phyloP scores from a whole-genome alignment of 2,113 vertebrate species.

The Mohoua ochrocephala region DNA sequence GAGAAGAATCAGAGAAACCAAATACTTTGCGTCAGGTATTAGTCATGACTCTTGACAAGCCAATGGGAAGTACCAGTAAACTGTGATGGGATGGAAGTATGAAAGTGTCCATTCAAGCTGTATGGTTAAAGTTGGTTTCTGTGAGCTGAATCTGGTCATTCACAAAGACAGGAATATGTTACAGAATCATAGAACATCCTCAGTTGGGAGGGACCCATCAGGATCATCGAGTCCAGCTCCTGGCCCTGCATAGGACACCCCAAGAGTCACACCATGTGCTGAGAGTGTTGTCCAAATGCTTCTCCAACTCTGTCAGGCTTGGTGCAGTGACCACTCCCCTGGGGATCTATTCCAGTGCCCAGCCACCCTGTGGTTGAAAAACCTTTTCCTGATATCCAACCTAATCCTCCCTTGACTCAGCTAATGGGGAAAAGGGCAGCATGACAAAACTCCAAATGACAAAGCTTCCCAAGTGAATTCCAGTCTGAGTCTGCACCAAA shows the following conservation, averaged over 20 bases:
- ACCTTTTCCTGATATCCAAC: too few species aligned
- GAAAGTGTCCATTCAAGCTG: not conserved
- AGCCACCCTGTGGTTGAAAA: not conserved
- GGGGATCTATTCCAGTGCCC: not conserved
- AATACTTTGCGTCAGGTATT: not conserved
- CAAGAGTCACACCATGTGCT: not conserved
- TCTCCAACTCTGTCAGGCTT: accelerated
- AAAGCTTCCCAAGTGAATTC: not conserved
- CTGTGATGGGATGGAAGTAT: not conserved
- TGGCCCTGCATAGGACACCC: not conserved
- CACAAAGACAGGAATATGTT: not conserved
- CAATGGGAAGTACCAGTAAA: not conserved
- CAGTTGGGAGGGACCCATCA: not conserved
- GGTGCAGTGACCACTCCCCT: too few species aligned
- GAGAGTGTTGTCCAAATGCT: not conserved
- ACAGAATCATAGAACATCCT: not conserved
- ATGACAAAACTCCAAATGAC: not conserved
- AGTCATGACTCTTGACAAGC: not conserved
- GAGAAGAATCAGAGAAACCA: not conserved
- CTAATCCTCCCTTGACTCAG: not conserved
- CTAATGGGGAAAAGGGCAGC: not conserved
- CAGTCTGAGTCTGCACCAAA: not conserved
- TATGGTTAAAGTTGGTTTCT: not conserved
- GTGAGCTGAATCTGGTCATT: not conserved
- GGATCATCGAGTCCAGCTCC: not conserved